Percentiles rank a stretch among this genome's conserved stretches.
Evolutionary conservation across 2,888 invertebrate species (phyloP).

Genomic region (Hydrotaea diabolus): DNA sequence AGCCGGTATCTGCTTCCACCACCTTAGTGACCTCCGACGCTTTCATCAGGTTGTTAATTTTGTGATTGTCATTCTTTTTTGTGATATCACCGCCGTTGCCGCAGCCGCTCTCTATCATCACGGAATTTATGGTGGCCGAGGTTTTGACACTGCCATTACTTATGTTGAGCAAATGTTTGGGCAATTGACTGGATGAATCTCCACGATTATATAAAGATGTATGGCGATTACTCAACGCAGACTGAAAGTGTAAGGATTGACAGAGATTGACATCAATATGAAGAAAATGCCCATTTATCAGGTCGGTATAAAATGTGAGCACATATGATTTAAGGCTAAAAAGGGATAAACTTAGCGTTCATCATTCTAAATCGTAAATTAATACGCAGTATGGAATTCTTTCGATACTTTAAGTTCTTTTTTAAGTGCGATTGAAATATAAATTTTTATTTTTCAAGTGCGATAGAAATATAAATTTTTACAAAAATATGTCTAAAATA

Average conservation of each 20-base stretch:
- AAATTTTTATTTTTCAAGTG: too few species aligned
- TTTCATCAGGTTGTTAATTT: conserved; percentile 66
- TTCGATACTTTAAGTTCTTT: too few species aligned
- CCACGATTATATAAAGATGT: conserved; percentile 77
- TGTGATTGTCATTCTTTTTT: conserved; percentile 52
- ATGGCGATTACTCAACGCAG: conserved; percentile 77
- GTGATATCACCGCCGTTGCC: neutral
- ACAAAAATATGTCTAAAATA: too few species aligned
- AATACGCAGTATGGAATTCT: too few species aligned
- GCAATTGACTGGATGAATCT: conserved; percentile 77
- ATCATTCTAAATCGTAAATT: too few species aligned
- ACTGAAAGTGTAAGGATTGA: conserved; percentile 63
- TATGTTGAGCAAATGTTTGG: conserved; percentile 69
- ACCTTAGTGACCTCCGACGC: conserved; percentile 39
- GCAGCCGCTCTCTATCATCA: conserved; percentile 11
- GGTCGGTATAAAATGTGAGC: too few species aligned
- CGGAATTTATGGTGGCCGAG: conserved; percentile 37
- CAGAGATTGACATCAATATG: neutral
- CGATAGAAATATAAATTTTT: too few species aligned
- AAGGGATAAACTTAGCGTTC: too few species aligned
- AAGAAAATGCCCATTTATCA: too few species aligned
- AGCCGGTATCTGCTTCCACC: conserved; percentile 51
- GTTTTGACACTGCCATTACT: conserved; percentile 60
- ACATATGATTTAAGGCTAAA: too few species aligned
- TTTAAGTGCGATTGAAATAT: too few species aligned